These are phyloP conservation scores for Chrysomallon squamiferum DNA, from an alignment of 1,140 invertebrate species.

Conservation along the genomic window DNA sequence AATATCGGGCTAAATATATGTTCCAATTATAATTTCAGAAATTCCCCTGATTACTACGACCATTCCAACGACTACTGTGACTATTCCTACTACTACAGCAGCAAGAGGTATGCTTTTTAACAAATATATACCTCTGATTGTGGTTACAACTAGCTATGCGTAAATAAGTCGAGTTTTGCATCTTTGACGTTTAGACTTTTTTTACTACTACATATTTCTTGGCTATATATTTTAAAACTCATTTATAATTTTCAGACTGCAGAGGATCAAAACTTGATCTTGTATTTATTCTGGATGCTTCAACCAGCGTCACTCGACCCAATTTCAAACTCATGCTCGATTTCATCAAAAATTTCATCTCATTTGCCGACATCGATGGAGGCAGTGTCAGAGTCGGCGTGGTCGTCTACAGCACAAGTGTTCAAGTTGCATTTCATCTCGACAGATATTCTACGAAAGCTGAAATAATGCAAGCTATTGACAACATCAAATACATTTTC, in stretches of 20 bases:
- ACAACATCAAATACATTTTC: constrained; percentile 31
- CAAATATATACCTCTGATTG: too few species aligned
- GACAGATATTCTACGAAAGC: constrained; percentile 24
- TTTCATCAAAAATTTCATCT: constrained; percentile 37
- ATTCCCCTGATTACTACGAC: too few species aligned
- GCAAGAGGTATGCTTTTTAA: too few species aligned
- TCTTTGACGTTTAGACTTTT: too few species aligned
- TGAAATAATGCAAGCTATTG: constrained; percentile 29
- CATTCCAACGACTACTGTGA: too few species aligned
- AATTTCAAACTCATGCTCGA: constrained; percentile 38
- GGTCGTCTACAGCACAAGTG: constrained; percentile 30
- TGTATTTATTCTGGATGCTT: constrained; percentile 41
- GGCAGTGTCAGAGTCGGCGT: constrained; percentile 33
- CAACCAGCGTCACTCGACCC: constrained; percentile 31
- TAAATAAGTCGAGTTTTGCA: too few species aligned
- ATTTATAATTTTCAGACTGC: neutral
- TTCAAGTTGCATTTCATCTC: constrained; percentile 35
- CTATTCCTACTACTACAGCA: too few species aligned
- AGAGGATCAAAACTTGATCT: constrained; percentile 31
- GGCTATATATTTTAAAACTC: neutral
- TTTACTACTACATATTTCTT: too few species aligned
- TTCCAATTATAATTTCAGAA: too few species aligned
- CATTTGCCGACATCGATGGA: constrained; percentile 29
- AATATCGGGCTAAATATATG: too few species aligned
- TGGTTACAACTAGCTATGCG: too few species aligned